These are phyloP conservation scores for Agrochola lychnidis DNA, from an alignment of 2,888 invertebrate genomes.

Conservation along the genomic window DNA sequence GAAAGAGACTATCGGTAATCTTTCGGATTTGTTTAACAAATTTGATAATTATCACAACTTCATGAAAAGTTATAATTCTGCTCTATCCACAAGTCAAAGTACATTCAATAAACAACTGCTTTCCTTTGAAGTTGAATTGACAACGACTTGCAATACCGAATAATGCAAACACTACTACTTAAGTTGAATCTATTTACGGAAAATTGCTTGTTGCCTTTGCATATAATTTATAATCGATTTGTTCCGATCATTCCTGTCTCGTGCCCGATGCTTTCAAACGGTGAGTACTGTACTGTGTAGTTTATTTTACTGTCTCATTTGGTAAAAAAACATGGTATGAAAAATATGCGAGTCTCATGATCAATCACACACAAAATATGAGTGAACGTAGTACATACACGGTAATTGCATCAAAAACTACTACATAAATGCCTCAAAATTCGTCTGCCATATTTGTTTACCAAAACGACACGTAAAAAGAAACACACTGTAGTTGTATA, in stretches of 20 bases:
- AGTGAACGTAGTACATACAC: background rate
- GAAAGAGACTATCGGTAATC: conserved; percentile 6
- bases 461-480: conserved; percentile 35
- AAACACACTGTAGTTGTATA: conserved; percentile 65
- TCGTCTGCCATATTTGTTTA: conserved; percentile 24
- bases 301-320: conserved; percentile 34
- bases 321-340: conserved; percentile 15
- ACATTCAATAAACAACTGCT: background rate
- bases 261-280: conserved; percentile 20
- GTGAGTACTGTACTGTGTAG: conserved; percentile 43
- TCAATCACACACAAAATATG: background rate
- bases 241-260: conserved; percentile 30
- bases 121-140: conserved; percentile 8
- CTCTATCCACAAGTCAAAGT: background rate
- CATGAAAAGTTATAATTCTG: background rate
- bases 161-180: conserved; percentile 40
- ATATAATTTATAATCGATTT: conserved; percentile 36
- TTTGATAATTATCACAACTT: background rate
- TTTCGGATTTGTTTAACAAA: background rate
- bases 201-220: conserved; percentile 43
- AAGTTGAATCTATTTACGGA: conserved; percentile 24
- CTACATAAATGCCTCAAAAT: background rate
- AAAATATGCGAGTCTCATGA: background rate
- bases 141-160: conserved; percentile 5
- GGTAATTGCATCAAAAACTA: background rate